Evolutionary conservation across 2,888 invertebrate species (phyloP).

Genomic region (Apeira syringaria): DNA sequence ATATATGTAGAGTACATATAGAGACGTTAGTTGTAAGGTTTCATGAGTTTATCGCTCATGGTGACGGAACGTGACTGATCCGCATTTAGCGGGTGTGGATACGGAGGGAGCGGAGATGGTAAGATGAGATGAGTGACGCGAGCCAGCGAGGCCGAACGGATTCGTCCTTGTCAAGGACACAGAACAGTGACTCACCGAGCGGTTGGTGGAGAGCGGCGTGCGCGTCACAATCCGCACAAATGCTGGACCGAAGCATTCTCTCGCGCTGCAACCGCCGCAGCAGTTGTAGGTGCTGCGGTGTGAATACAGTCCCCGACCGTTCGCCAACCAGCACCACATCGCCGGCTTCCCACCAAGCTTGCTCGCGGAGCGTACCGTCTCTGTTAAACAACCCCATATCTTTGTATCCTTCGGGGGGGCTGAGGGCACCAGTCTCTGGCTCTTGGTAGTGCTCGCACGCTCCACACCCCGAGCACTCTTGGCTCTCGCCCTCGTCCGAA

Average conservation of each 20-base stretch:
- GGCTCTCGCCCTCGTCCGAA: slow-evolving; percentile 92
- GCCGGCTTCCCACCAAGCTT: slow-evolving; percentile 83
- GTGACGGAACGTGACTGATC: slow-evolving; percentile 29
- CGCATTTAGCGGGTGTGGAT: slow-evolving; percentile 3
- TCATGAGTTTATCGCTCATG: slow-evolving; percentile 36
- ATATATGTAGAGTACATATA: slow-evolving; percentile 15
- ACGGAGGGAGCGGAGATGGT: slow-evolving; percentile 27
- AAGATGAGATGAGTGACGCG: slow-evolving; percentile 14
- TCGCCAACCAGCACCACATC: slow-evolving; percentile 83
- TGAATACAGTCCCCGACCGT: slow-evolving; percentile 84
- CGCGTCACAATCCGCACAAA: slow-evolving; percentile 78
- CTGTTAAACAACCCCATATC: slow-evolving; percentile 88
- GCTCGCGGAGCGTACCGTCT: slow-evolving; percentile 81
- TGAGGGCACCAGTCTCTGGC: slow-evolving; percentile 92
- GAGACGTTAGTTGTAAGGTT: slow-evolving; percentile 43
- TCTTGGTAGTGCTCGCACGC: slow-evolving; percentile 85
- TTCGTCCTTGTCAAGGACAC: slow-evolving; percentile 33
- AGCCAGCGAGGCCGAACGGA: slow-evolving; percentile 11
- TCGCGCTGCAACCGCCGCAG: slow-evolving; percentile 86
- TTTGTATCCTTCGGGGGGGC: slow-evolving; percentile 96
- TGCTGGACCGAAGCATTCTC: slow-evolving; percentile 81
- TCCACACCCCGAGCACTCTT: slow-evolving; percentile 86
- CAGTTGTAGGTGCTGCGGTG: slow-evolving; percentile 86
- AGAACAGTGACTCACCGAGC: slow-evolving; percentile 68
- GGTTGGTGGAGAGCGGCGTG: slow-evolving; percentile 75